Base-by-base conservation (phyloP, 2,113 vertebrate species). In the Eulacestoma nigropectus region DNA sequence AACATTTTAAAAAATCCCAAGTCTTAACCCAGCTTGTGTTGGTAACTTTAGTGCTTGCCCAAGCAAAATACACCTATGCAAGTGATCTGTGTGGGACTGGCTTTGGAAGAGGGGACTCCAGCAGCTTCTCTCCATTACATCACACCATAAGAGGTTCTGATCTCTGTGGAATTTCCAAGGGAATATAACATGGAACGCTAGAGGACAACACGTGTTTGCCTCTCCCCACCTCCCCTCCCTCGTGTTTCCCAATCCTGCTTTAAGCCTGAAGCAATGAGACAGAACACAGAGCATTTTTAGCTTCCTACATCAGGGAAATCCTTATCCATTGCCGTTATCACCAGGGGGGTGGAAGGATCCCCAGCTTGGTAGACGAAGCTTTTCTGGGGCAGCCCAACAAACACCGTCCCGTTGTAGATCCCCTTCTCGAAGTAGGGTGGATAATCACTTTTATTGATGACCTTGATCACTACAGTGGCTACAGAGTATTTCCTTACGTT, bases 301-400 rank as follows among this genome's bases (percentile, higher is more conserved):
- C 77, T 79, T 73, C 97, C 90, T 94, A 98, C 97, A 64, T 94
- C 25, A 50, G 73, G 53, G 79, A 96, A 98, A 35, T 98, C 97
- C 4, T 85, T n/a, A 67, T 98, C 97, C 7, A 3, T 5, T 32
- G 97, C 97, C 9, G 37, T 87, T 63, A 98, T 91, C 90, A 49
- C 65, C 64, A 98, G 52, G 5, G 98, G 98, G 13, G 90, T 96
- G 91, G 97, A 98, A 90, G 95, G 94, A 67, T 88, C 87, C 7
- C 84, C 96, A 95, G 98, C 97, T 39, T 98, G 91, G 75, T 98
- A 97, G 57, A 99, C 98, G 92, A 99, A 98, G 94, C 98, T 99
- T 95, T 98, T 95, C 0, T 69, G 96, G 14, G 95, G 92, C 10
- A 98, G 97, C 93, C 96, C 98, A 91, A 91, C 97, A 96, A 95